These are phyloP conservation scores for Heliothis virescens DNA, from an alignment of 1,140 invertebrate genomes.

Conservation along the genomic window DNA sequence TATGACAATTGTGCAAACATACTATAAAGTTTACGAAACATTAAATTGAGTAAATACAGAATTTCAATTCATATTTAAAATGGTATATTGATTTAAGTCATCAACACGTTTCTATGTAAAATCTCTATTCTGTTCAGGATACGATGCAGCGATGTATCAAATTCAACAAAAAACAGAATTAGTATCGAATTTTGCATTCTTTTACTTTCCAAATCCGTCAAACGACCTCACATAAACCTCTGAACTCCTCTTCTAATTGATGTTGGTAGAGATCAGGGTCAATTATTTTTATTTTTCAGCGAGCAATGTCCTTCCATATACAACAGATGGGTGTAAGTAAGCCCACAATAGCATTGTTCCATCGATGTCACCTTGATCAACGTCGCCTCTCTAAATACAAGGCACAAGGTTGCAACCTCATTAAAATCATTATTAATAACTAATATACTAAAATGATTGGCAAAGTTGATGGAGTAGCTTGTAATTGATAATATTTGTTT, in stretches of 20 bases:
- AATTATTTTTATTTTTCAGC: neutral
- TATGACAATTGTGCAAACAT: neutral
- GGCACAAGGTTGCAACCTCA: slow-evolving; percentile 41
- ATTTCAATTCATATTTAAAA: too few species aligned
- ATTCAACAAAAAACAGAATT: too few species aligned
- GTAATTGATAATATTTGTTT: neutral
- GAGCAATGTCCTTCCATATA: neutral
- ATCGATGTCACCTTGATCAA: slow-evolving; percentile 34
- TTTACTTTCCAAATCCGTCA: too few species aligned
- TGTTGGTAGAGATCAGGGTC: too few species aligned
- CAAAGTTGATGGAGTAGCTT: slow-evolving; percentile 19
- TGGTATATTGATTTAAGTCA: too few species aligned
- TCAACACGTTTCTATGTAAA: too few species aligned
- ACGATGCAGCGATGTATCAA: too few species aligned
- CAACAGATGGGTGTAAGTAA: slow-evolving; percentile 31
- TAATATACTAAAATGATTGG: slow-evolving; percentile 19
- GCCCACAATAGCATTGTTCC: slow-evolving; percentile 43
- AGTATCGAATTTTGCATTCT: too few species aligned
- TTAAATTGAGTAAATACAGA: too few species aligned
- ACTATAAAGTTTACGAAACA: neutral
- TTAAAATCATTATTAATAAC: slow-evolving; percentile 39
- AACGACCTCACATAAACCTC: too few species aligned
- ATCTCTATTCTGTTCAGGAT: too few species aligned
- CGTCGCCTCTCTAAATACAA: slow-evolving; percentile 43
- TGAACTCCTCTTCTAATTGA: too few species aligned